Evolutionary conservation across 2,888 invertebrate species (phyloP), one percentile per base, ranked within the genome.

Genomic region (Lobophora halterata): DNA sequence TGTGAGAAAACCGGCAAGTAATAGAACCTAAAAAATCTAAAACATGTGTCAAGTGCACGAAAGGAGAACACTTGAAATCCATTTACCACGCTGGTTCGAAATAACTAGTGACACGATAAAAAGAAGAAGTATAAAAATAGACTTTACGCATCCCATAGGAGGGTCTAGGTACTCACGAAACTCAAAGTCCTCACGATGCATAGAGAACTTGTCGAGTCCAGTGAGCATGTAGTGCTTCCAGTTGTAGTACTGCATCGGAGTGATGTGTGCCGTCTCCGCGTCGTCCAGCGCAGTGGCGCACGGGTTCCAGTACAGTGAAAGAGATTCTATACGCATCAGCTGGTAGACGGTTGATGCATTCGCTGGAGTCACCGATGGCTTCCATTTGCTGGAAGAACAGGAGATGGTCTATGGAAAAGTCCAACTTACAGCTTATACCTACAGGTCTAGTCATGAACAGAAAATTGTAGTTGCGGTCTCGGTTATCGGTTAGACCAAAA

Each of bases 281-380:
- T 88, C 82, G 50, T 90, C 90, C 65, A 91, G 61, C 12, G 86
- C 79, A 4, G 86, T 79, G 25, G 86, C 81, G 16, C 86, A 81
- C 0, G 92, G 90, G 74, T 95, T 95, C 91, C 94, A 93, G 72
- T 95, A 95, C 0, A 92, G 68, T 0, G 94, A 94, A 7, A 95
- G 80, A 0, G 94, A 93, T 58, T 94, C 93, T 21, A 95, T 82
- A 53, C 93, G 91, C 65, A 95, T 88, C 66, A 95, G 85, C 79
- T 95, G 95, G 71, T 93, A 93, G 6, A 92, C 91, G 61, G 83
- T 82, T 0, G 78, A 71, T 0, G 91, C 89, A 46, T 89, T 89
- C 10, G 88, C 81, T 16, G 91, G 89, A 0, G 91, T 90, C 33
- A 91, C 90, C 10, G 89, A 89, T 3, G 90, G 92, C 72, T 92